These are phyloP conservation scores for Leucoma salicis DNA, from an alignment of 2,888 invertebrate genomes.

Conservation along the genomic window DNA sequence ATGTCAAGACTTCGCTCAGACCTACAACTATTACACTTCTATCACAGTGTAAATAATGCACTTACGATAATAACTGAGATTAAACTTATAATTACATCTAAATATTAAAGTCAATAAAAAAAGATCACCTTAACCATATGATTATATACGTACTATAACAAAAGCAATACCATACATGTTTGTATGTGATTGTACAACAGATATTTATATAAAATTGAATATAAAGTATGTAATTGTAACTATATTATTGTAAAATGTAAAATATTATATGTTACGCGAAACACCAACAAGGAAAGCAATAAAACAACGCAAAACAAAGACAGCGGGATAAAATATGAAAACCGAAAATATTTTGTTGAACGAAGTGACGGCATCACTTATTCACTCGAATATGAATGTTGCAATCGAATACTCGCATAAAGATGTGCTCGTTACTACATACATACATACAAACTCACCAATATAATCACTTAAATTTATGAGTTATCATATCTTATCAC, in stretches of 20 bases:
- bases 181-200: constrained; percentile 44
- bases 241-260: constrained; percentile 37
- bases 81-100: constrained; percentile 54
- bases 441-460: too few relatives aligned
- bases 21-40: constrained; percentile 72
- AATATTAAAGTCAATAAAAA: constrained; percentile 42
- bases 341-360: too few relatives aligned
- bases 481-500: too few relatives aligned
- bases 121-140: constrained; percentile 33
- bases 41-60: constrained; percentile 82
- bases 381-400: too few relatives aligned
- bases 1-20: constrained; percentile 70
- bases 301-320: constrained; percentile 35
- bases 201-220: constrained; percentile 33
- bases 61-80: constrained; percentile 65
- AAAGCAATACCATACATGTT: constrained; percentile 42
- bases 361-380: too few relatives aligned
- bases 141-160: too few relatives aligned
- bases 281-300: constrained; percentile 52
- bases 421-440: too few relatives aligned
- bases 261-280: constrained; percentile 45
- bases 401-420: too few relatives aligned
- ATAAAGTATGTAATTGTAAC: too few relatives aligned
- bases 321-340: too few relatives aligned
- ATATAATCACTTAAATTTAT: too few relatives aligned